Conservation (phyloP, 1,140 invertebrate species). For the Probaryconus sp. region DNA sequence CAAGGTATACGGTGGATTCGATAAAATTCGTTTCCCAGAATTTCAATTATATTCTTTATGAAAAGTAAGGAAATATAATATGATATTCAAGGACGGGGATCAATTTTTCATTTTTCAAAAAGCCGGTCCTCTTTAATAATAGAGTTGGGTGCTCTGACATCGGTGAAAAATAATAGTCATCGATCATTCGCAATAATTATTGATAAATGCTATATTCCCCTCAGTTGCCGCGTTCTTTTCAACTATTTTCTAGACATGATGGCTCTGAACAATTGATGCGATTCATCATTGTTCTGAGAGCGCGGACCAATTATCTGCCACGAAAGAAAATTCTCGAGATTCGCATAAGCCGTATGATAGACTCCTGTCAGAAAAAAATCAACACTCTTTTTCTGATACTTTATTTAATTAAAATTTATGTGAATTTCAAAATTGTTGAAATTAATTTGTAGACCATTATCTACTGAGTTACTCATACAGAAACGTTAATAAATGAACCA, state of each 20-base stretch:
- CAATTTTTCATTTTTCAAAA: constrained; percentile 43
- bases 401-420: too few species aligned
- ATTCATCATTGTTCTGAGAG: constrained; percentile 47
- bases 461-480: too few species aligned
- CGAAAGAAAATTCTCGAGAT: constrained; percentile 19
- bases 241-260: constrained; percentile 50
- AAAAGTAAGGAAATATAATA: constrained; percentile 16
- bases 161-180: constrained; percentile 55
- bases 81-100: constrained; percentile 27
- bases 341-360: too few species aligned
- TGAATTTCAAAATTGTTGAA: too few species aligned
- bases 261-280: constrained; percentile 53
- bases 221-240: constrained; percentile 35
- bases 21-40: constrained; percentile 17
- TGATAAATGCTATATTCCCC: constrained; percentile 40
- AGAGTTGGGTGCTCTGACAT: constrained; percentile 27
- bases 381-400: too few species aligned
- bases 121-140: constrained; percentile 40
- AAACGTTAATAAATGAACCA: too few species aligned
- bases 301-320: constrained; percentile 54
- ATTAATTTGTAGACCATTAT: too few species aligned
- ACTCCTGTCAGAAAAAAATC: too few species aligned
- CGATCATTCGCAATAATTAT: constrained; percentile 58
- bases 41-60: constrained; percentile 39
- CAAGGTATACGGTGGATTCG: too few species aligned